These are phyloP conservation scores for Drosophila seclusa DNA, from an alignment of 2,888 invertebrate species.

Conservation along the genomic window DNA sequence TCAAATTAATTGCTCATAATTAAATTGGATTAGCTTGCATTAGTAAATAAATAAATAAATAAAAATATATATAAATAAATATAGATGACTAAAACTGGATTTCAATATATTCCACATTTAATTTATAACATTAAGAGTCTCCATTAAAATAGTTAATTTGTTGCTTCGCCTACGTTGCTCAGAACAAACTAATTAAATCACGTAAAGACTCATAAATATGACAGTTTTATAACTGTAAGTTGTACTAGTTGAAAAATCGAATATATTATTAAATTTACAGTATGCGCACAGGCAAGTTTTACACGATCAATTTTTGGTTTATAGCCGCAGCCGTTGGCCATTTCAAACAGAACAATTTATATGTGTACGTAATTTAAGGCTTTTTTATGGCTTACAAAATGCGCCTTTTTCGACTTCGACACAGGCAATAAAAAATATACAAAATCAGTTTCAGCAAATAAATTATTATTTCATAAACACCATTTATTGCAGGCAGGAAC, in stretches of 20 bases:
- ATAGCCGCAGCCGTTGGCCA: slow-evolving; percentile 19
- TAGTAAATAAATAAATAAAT: too few relatives aligned
- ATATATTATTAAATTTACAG: slow-evolving; percentile 27
- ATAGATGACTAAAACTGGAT: background rate
- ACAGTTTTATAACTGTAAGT: background rate
- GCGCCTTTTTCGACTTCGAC: slow-evolving; percentile 26
- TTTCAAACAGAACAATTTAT: slow-evolving; percentile 19
- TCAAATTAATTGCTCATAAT: background rate
- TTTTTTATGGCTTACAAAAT: slow-evolving; percentile 53
- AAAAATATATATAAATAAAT: too few relatives aligned
- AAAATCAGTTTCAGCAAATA: slow-evolving; percentile 30
- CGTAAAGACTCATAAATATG: slow-evolving; percentile 10
- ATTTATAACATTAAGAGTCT: background rate
- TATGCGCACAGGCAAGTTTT: slow-evolving; percentile 26
- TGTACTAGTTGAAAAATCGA: background rate
- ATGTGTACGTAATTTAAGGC: slow-evolving; percentile 27
- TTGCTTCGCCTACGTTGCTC: background rate
- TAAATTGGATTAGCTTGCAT: too few relatives aligned
- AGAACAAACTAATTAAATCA: slow-evolving; percentile 13
- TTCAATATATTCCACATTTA: background rate
- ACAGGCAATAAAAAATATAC: slow-evolving; percentile 38
- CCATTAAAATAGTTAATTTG: background rate
- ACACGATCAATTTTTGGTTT: slow-evolving; percentile 33
- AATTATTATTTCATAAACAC: slow-evolving; percentile 43
- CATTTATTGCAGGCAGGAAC: slow-evolving; percentile 16